Evolutionary conservation across 1,140 invertebrate genomes (phyloP), one percentile per base, ranked within the genome.

Genomic region (Formica selysi): DNA sequence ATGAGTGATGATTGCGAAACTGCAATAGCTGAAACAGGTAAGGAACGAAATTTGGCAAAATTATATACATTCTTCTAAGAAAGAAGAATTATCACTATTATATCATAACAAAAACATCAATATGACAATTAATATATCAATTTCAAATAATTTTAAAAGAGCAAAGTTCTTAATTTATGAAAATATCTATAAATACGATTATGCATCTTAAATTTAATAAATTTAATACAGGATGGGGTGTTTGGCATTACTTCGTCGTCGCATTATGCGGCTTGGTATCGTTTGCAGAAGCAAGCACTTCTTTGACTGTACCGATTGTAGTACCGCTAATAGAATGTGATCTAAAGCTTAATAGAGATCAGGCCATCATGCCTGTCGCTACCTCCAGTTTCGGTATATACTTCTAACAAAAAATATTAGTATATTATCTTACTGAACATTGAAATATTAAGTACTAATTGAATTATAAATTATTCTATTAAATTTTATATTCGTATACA

Each of bases 291-390:
- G 92, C 91, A 38, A 76, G 26, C 48, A 89, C 91, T 16, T 86
- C 87, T 36, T 64, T 91, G 3, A 89, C 86, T 51, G 80, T 90
- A 36, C 51, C 89, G 4, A 68, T 93, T 10, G 54, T 88, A 26
- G 76, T 80, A 65, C 89, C 92, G 29, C 22, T 93, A n/a, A 61
- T 92, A 36, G 79, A 86, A 3, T 93, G 92, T n/a, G 92, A 93
- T 73, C 80, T 92, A 51, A 83, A 86, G 3, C 80, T 89, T 22
- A 67, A 68, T 8, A 89, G 78, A 67, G 71, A 76, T 3, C 81
- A 92, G 22, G 76, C 86, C 8, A 76, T 67, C 29, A 51, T 76
- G n/a, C 38, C 90, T 1, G 87, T 91, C 48, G 86, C 91, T 26
- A 73, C 76, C 70, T 88, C 71, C 16, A 90, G 85, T n/a, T 85